Percentiles rank a stretch among this genome's conserved stretches.
Conservation (phyloP, 1,140 invertebrate species). For the Zaprionus camerounensis region DNA sequence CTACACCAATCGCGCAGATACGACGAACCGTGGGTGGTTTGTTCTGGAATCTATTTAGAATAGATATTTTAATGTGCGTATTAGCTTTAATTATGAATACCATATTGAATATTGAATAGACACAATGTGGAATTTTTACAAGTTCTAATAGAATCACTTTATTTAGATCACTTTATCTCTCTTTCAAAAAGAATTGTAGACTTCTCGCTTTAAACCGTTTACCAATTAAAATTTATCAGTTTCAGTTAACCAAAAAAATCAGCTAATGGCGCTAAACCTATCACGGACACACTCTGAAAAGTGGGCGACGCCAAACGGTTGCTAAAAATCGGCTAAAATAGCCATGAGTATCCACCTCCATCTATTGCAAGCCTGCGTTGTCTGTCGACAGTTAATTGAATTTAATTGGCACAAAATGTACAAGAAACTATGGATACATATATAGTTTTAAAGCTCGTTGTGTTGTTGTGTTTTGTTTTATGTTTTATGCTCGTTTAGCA, state of each 20-base stretch:
- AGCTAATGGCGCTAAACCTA: slow-evolving; percentile 5
- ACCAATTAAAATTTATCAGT: background rate
- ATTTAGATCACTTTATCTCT: background rate
- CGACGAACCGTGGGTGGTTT: background rate
- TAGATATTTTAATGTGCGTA: background rate
- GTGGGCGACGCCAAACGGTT: slow-evolving; percentile 1
- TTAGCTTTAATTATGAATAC: too few species aligned
- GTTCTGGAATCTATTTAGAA: background rate
- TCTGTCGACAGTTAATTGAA: slow-evolving; percentile 76
- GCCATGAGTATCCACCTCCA: slow-evolving; percentile 24
- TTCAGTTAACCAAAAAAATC: background rate
- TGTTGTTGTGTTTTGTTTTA: slow-evolving; percentile 16
- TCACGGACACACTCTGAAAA: background rate
- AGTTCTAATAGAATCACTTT: background rate
- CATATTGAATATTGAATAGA: too few species aligned
- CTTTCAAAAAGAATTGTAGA: too few species aligned
- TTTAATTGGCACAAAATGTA: slow-evolving; percentile 61
- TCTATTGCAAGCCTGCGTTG: slow-evolving; percentile 25
- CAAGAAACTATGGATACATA: background rate
- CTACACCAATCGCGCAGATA: background rate
- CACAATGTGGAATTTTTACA: too few species aligned
- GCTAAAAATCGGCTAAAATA: slow-evolving; percentile 4
- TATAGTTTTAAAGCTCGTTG: slow-evolving; percentile 16
- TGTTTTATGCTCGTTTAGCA: slow-evolving; percentile 49
- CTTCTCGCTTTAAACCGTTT: background rate